phyloP scores from a whole-genome alignment of 2,797 vertebrate species.

The Trichosurus vulpecula region DNA sequence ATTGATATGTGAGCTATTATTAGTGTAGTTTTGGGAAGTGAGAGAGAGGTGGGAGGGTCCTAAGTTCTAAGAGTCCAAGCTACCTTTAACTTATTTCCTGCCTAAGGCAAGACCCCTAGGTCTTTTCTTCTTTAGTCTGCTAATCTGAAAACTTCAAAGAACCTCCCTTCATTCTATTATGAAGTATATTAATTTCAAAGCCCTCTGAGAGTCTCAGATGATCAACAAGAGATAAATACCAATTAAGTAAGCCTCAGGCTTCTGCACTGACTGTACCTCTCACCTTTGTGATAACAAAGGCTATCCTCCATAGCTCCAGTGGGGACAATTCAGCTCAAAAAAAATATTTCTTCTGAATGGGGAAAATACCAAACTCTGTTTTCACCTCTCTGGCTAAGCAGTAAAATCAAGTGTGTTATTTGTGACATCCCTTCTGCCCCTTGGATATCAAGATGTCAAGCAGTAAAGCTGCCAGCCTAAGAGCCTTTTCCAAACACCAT shows the following conservation, averaged over 20 bases:
- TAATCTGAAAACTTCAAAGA: slow-evolving; percentile 1
- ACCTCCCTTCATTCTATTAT: neutral
- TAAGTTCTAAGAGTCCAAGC: neutral
- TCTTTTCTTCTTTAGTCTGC: neutral
- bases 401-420: neutral
- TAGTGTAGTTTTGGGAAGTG: neutral
- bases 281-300: slow-evolving; percentile 4
- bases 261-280: slow-evolving; percentile 18
- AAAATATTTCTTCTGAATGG: neutral
- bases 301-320: neutral
- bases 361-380: neutral
- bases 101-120: neutral
- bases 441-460: neutral
- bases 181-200: slow-evolving; percentile 37
- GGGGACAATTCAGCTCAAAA: neutral
- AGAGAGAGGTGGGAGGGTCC: neutral
- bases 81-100: neutral
- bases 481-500: neutral
- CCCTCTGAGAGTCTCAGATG: slow-evolving; percentile 10
- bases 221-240: slow-evolving; percentile 20
- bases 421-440: neutral
- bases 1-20: neutral
- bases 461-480: neutral
- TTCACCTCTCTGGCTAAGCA: neutral
- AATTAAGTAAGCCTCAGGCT: neutral